phyloP scores from a whole-genome alignment of 2,797 vertebrate genomes.

The Pantherophis alleghaniensis region DNA sequence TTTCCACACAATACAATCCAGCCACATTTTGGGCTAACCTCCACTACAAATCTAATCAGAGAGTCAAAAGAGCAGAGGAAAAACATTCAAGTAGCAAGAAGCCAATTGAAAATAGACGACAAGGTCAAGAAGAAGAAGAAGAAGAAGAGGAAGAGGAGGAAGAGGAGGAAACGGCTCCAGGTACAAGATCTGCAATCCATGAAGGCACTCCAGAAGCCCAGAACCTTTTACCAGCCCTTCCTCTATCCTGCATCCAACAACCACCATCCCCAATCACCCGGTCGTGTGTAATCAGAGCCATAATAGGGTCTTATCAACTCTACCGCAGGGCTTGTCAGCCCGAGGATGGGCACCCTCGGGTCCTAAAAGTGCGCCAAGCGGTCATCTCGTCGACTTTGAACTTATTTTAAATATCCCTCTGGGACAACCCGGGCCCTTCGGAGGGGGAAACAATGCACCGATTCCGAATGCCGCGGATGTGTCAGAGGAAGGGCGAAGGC shows the following conservation, averaged over 20 bases:
- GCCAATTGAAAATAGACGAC: not conserved
- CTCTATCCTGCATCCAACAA: not conserved
- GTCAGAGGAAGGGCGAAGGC: not conserved
- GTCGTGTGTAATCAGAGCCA: not conserved
- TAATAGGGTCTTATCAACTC: not conserved
- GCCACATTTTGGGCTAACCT: not conserved
- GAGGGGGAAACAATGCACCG: not conserved
- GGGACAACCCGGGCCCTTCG: not conserved
- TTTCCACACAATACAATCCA: not conserved
- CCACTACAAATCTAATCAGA: not conserved
- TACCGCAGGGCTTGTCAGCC: not conserved
- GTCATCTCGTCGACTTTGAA: not conserved
- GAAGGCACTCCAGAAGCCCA: not conserved
- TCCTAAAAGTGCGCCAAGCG: not conserved
- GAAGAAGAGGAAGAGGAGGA: not conserved
- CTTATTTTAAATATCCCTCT: not conserved
- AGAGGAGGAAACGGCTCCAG: not conserved
- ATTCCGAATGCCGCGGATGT: not conserved
- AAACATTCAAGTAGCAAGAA: not conserved
- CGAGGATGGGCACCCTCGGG: not conserved
- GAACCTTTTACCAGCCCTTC: not conserved
- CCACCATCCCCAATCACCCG: not conserved
- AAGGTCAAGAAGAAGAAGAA: not conserved
- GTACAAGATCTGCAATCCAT: not conserved
- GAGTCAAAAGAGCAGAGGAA: not conserved